Evolutionary conservation across 2,797 vertebrate species (phyloP).

Genomic region (Myotis vivesi): DNA sequence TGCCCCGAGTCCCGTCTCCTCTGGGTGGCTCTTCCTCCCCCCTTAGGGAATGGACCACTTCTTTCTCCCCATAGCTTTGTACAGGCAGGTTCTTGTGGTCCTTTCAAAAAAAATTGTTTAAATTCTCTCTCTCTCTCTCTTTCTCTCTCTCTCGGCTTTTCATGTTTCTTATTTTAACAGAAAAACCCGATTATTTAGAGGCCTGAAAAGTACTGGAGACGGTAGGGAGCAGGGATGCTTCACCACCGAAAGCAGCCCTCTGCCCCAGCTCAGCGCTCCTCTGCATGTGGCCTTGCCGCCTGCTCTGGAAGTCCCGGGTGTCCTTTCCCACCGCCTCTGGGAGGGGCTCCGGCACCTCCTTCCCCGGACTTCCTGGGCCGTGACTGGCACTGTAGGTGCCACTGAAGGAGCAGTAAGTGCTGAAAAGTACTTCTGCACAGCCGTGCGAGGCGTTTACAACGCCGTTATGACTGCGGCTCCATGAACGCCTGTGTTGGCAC

Average conservation of each 20-base stretch:
- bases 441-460: background rate
- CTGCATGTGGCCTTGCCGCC: background rate
- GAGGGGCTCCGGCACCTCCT: background rate
- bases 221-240: background rate
- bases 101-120: background rate
- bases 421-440: background rate
- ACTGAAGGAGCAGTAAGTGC: background rate
- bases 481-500: background rate
- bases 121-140: background rate
- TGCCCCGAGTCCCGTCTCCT: background rate
- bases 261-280: background rate
- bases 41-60: accelerated
- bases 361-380: background rate
- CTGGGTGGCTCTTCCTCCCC: too few relatives aligned
- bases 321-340: background rate
- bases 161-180: background rate
- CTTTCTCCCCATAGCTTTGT: background rate
- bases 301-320: background rate
- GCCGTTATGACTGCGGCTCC: background rate
- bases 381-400: background rate
- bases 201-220: background rate
- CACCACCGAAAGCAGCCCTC: background rate
- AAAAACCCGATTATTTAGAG: background rate
- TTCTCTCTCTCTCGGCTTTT: background rate
- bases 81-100: background rate